Evolutionary conservation across 2,888 invertebrate species (phyloP), one percentile per base, ranked within the genome.

Genomic region (Acanthopleura granulata): DNA sequence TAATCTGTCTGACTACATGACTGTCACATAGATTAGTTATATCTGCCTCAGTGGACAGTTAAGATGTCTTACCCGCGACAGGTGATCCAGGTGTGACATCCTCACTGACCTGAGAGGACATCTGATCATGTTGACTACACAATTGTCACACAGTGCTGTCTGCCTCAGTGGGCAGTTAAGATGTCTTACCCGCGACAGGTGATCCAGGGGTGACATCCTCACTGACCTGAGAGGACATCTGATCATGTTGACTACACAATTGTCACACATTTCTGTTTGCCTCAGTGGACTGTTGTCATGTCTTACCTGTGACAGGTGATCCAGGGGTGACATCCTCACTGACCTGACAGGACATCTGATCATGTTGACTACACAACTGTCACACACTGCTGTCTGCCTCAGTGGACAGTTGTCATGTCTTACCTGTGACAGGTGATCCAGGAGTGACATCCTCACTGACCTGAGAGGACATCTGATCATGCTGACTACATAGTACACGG

Each of bases 401-500:
- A 40, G 40, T 3, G 40, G 40, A 40, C 40, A 40, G 40, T 40
- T 40, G 57, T 4, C 3, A 57, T n/a, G 12, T 57, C 18, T 57
- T 57, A 57, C 57, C 57, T 57, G 57, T 57, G 57, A 57, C 57
- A 22, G 57, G 57, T 22, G 57, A 57, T 18, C 57, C 57, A 57
- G 57, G 57, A 6, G 22, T 22, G 12, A 9, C 57, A 57, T 57
- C 57, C 22, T 9, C 57, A 57, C n/a, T n/a, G 57, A n/a, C 22
- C 1, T 66, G 22, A 27, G 66, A 18, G 15, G 25, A 66, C 22
- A 22, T 66, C 29, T 66, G 66, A 66, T 90, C 94, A 85, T 95
- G 94, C 82, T 94, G 93, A 77, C 94, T 93, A 88, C 96, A 97
- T 49, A 97, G 91, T 50, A 94, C 93, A 69, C 94, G 92, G 73